Percentiles rank a stretch among this genome's conserved stretches.
Evolutionary conservation across 1,140 invertebrate genomes (phyloP).

Genomic region (Lepidurus packardi): DNA sequence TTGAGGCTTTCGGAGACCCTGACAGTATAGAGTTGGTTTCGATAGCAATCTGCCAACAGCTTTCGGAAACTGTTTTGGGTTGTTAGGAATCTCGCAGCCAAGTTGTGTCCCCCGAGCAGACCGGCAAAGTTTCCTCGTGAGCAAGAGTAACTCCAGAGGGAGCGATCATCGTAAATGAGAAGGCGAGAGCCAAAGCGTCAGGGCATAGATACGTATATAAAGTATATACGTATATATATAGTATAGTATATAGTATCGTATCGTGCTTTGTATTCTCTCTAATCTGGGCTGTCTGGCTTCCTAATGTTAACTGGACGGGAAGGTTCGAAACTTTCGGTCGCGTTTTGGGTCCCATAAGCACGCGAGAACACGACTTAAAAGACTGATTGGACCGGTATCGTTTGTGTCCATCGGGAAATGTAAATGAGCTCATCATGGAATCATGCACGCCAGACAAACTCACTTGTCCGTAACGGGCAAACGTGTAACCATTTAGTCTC

Average conservation of each 20-base stretch:
- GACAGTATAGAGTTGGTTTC: background rate
- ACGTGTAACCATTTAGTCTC: background rate
- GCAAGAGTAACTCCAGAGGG: slow-evolving; percentile 5
- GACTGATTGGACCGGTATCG: slow-evolving; percentile 13
- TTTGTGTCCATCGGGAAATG: background rate
- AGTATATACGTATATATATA: background rate
- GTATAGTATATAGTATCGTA: background rate
- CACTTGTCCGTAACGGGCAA: background rate
- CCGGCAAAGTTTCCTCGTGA: background rate
- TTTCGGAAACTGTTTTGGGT: background rate
- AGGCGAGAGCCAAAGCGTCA: slow-evolving; percentile 6
- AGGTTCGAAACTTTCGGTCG: background rate
- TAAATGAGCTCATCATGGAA: background rate
- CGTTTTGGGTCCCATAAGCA: background rate
- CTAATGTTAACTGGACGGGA: background rate
- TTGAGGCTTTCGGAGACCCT: background rate
- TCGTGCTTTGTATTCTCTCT: background rate
- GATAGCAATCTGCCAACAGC: slow-evolving; percentile 21
- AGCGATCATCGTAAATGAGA: slow-evolving; percentile 11
- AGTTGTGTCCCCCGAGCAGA: background rate
- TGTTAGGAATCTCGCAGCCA: slow-evolving; percentile 16
- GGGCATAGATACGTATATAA: background rate
- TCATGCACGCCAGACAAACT: background rate
- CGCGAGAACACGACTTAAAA: background rate
- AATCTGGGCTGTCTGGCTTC: background rate